A percentile compares a stretch with the other conserved stretches of the same genome.
Conservation (phyloP, 2,888 invertebrate species). For the Nemurella pictetii region DNA sequence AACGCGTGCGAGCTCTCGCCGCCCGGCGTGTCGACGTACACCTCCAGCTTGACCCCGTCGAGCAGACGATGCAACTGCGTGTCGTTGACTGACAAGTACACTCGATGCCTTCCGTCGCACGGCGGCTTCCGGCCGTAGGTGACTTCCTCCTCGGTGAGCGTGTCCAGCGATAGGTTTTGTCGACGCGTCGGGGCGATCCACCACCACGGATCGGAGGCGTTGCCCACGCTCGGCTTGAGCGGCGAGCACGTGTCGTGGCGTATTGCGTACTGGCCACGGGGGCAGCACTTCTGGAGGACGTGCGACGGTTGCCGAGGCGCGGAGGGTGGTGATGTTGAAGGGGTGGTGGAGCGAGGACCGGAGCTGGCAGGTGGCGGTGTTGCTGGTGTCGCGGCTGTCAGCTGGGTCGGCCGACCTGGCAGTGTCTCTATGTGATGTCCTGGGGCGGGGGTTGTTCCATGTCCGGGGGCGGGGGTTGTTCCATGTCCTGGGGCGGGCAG, state of each 20-base stretch:
- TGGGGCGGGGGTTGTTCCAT: too few relatives aligned
- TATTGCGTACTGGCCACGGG: not conserved
- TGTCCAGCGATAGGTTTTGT: not conserved
- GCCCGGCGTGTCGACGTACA: not conserved
- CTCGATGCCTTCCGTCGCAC: not conserved
- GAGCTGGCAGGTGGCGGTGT: too few relatives aligned
- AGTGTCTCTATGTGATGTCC: too few relatives aligned
- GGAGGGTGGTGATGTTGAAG: not conserved
- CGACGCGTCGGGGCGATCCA: not conserved
- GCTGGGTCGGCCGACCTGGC: too few relatives aligned
- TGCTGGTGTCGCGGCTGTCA: too few relatives aligned
- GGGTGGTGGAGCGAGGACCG: too few relatives aligned
- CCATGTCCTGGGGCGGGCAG: too few relatives aligned
- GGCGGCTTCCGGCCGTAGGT: not conserved
- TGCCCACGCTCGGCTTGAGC: not conserved
- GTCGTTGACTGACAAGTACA: not conserved
- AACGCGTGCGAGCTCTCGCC: not conserved
- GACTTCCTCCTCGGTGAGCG: not conserved
- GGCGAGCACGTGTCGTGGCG: not conserved
- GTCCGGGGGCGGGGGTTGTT: too few relatives aligned
- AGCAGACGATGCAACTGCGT: not conserved
- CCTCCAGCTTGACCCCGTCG: not conserved
- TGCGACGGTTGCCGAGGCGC: not conserved
- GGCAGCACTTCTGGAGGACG: not conserved
- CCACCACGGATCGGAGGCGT: not conserved